Base-by-base conservation (phyloP, 2,797 vertebrate genomes). In the Sternarchorhynchus goeldii region DNA sequence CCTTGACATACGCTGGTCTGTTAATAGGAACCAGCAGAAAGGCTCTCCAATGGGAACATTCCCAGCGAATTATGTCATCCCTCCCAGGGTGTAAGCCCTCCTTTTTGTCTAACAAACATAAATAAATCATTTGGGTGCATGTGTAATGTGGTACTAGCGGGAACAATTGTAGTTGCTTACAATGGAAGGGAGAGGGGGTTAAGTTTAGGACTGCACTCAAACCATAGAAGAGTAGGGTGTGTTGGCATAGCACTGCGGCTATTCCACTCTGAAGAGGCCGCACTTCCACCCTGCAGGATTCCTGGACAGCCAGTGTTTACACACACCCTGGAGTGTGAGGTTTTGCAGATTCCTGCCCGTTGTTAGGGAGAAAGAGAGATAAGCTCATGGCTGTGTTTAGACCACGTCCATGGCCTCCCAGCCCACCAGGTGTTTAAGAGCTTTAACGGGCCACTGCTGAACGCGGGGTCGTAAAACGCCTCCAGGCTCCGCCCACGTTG, bases 21-120 rank as follows among this genome's bases (percentile, higher is more conserved):
- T 75, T 90, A 91, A 90, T 81, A 83, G 73, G 86, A 87, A 89
- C 84, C 90, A 91, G 86, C 81, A 86, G 87, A 80, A 86, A 62
- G 79, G 62, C 82, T 57, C 2, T 34, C 78, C 70, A 77, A 57
- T 78, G 81, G 85, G 86, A 86, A 85, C 87, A 88, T 90, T 91
- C 87, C 77, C 84, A 78, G 60, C 20, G 64, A 60, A 70, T 90
- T 87, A 91, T 87, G 84, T 92, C 90, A 90, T 79, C 62, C 41
- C 36, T 58, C 78, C 71, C 62, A 67, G 73, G 65, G 50, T 34
- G 81, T 84, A 73, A 82, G 71, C 62, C 84, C 83, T 76, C 75
- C 85, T 67, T 87, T 87, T 87, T 82, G 56, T 79, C 85, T 86
- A 81, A 86, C 86, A 88, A 87, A 89, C 85, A 32, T 59, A 89